These are phyloP conservation scores for Drosophila silvestris DNA, from an alignment of 2,888 invertebrate genomes.

Conservation along the genomic window DNA sequence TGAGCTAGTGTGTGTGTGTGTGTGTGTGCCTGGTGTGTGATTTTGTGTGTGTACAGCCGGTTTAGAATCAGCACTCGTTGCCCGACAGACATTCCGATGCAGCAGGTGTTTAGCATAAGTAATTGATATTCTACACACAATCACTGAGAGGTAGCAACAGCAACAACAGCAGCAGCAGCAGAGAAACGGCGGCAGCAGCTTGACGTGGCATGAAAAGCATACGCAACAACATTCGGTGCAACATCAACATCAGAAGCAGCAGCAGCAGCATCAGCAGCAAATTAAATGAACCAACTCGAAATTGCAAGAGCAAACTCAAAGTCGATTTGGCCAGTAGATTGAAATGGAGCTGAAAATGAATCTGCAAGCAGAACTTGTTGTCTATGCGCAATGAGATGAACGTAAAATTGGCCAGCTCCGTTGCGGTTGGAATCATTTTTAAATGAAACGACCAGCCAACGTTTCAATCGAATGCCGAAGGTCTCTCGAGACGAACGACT, in stretches of 20 bases:
- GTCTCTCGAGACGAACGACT: background rate
- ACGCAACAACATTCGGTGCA: constrained; percentile 45
- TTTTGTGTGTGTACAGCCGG: constrained; percentile 45
- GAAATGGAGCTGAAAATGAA: constrained; percentile 12
- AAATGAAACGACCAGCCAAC: constrained; percentile 50
- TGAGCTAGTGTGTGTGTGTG: constrained; percentile 8
- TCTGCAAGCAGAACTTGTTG: constrained; percentile 20
- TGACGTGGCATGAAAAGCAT: constrained; percentile 55
- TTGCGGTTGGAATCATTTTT: constrained; percentile 46
- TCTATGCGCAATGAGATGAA: constrained; percentile 28
- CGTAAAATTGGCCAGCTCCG: constrained; percentile 51
- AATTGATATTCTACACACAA: constrained; percentile 85
- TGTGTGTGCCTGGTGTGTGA: constrained; percentile 3
- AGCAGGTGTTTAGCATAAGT: constrained; percentile 86
- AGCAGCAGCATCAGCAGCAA: constrained; percentile 38
- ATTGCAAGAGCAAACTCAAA: constrained; percentile 57
- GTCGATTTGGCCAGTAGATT: constrained; percentile 34
- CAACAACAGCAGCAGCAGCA: constrained; percentile 28
- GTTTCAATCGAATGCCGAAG: constrained; percentile 42
- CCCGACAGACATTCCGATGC: constrained; percentile 83
- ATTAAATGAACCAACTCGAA: constrained; percentile 69
- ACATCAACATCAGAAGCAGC: constrained; percentile 14
- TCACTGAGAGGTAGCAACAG: constrained; percentile 54
- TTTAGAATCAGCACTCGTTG: constrained; percentile 69
- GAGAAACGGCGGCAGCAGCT: constrained; percentile 21